Conservation (phyloP, 2,797 vertebrate genomes). For the Schizothorax lantsangensis region DNA sequence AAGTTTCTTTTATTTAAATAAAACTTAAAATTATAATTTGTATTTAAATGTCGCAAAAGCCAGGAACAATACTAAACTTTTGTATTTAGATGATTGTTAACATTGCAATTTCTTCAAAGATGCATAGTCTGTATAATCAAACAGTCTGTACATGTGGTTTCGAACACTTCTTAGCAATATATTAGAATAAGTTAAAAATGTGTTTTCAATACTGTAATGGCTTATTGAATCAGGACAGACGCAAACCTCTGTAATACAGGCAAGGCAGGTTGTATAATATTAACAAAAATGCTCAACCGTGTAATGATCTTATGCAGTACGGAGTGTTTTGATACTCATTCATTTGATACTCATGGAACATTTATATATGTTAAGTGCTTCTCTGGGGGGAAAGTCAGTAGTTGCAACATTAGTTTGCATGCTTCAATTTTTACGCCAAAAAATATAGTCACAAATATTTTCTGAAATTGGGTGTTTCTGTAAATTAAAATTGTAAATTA, state of each 20-base stretch:
- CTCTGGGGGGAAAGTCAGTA: background rate
- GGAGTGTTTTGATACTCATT: background rate
- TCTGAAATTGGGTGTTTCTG: background rate
- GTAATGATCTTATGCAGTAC: background rate
- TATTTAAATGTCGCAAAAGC: slow-evolving; percentile 70
- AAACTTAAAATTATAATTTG: slow-evolving; percentile 70
- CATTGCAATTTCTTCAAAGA: slow-evolving; percentile 68
- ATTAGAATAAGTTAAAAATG: slow-evolving; percentile 4
- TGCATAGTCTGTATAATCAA: slow-evolving; percentile 61
- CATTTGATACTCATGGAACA: background rate
- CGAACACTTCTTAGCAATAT: slow-evolving; percentile 4
- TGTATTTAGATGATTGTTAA: slow-evolving; percentile 69
- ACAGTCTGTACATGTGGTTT: slow-evolving; percentile 66
- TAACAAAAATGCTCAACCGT: background rate
- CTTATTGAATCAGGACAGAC: background rate
- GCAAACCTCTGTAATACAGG: background rate
- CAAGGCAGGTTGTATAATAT: slow-evolving; percentile 5
- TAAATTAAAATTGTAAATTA: background rate
- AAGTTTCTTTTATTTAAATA: slow-evolving; percentile 78
- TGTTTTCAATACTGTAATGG: background rate
- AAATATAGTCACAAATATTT: background rate
- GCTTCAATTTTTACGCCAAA: slow-evolving; percentile 7
- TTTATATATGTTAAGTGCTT: slow-evolving; percentile 14
- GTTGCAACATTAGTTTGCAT: slow-evolving; percentile 8
- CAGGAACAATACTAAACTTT: slow-evolving; percentile 66